Evolutionary conservation across 2,113 vertebrate genomes (phyloP).

Genomic region (Triplophysa rosa): DNA sequence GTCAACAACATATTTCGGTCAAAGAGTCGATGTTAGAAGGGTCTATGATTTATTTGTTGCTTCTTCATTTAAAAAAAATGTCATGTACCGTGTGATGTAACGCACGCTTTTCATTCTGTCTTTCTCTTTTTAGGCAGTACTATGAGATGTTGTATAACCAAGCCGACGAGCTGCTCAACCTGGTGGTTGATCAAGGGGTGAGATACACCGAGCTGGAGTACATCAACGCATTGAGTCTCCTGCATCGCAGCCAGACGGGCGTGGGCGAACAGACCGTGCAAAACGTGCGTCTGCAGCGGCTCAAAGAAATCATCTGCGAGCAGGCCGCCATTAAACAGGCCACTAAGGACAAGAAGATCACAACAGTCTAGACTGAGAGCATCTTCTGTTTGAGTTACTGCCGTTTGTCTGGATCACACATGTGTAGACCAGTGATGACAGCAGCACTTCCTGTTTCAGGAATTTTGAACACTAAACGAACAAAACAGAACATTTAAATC

Average conservation of each 20-base stretch:
- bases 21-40: neutral
- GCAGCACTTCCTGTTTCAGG: too few species aligned
- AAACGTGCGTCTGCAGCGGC: constrained; percentile 88
- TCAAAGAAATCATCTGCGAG: constrained; percentile 98
- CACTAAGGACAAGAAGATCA: constrained; percentile 99
- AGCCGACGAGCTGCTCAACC: constrained; percentile 91
- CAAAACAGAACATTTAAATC: neutral
- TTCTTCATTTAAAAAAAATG: neutral
- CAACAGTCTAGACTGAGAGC: constrained; percentile 79
- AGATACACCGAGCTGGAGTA: constrained; percentile 98
- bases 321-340: constrained; percentile 98
- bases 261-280: constrained; percentile 94
- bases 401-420: neutral
- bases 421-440: neutral
- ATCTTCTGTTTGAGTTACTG: neutral
- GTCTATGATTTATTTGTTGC: neutral
- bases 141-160: constrained; percentile 99
- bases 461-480: too few species aligned
- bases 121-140: constrained; percentile 80
- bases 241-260: constrained; percentile 96
- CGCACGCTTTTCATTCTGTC: neutral
- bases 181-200: constrained; percentile 97
- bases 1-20: constrained; percentile 25
- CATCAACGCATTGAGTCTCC: constrained; percentile 90
- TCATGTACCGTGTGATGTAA: neutral